Evolutionary conservation across 2,888 invertebrate genomes (phyloP).

Genomic region (Drosophila testacea): DNA sequence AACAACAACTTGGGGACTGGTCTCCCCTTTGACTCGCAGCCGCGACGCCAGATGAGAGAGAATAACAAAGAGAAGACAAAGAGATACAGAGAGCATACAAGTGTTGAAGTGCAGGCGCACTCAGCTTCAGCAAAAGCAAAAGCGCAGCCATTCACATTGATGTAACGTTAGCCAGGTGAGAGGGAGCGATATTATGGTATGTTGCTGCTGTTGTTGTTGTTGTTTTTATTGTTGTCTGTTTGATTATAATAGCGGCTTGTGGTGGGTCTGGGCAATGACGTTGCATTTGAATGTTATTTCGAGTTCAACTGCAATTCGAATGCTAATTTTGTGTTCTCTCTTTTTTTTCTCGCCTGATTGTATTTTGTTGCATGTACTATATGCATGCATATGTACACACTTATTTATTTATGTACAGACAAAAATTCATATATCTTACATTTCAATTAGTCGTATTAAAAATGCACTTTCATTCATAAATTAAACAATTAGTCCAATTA

Average conservation of each 20-base stretch:
- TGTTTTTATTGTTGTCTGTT: constrained; percentile 49
- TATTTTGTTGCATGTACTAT: constrained; percentile 11
- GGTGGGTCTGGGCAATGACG: constrained; percentile 77
- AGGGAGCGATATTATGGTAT: constrained; percentile 24
- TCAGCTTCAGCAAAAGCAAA: constrained; percentile 35
- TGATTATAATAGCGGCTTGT: constrained; percentile 75
- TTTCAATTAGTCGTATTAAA: not conserved
- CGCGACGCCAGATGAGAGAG: constrained; percentile 27
- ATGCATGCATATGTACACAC: not conserved
- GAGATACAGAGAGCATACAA: constrained; percentile 15
- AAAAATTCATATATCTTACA: not conserved
- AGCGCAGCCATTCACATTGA: constrained; percentile 63
- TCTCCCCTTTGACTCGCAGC: constrained; percentile 48
- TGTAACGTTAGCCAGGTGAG: constrained; percentile 76
- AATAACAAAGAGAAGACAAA: constrained; percentile 9
- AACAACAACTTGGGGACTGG: constrained; percentile 37
- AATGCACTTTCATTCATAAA: constrained; percentile 60
- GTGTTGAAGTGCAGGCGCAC: constrained; percentile 52
- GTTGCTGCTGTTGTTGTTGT: constrained; percentile 41
- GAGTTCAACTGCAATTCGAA: constrained; percentile 58
- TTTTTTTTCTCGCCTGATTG: constrained; percentile 28
- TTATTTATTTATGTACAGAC: not conserved
- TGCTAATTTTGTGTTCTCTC: constrained; percentile 68
- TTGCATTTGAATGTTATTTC: constrained; percentile 71
- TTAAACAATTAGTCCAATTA: not conserved